Evolutionary conservation across 2,888 invertebrate species (phyloP), one percentile per base, ranked within the genome.

Genomic region (Teinopalpus imperialis): DNA sequence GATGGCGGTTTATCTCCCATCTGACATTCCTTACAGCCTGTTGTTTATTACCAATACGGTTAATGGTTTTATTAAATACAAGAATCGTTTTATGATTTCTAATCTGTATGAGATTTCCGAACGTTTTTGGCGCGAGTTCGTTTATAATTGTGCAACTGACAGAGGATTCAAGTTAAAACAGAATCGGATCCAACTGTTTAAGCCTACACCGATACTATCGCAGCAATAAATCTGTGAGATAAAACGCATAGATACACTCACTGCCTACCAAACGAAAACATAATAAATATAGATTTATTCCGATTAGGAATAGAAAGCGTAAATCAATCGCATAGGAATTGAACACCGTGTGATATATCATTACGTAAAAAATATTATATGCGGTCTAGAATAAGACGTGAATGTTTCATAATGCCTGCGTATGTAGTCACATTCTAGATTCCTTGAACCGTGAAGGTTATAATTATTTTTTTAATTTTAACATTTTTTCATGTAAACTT

Each of bases 171-270:
- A 30, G 14, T 31, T 44, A 18, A 30, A 43, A 44, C 43, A 44
- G 34, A 35, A 14, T 24, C 36, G 45, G 39, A 71, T 70, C 70
- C 66, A 69, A 69, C 67, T 64, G 64, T 71, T 43, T 72, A 74
- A 69, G 69, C 74, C 73, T 70, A 73, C 73, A 68, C 57, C 70
- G 83, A 83, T 83, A 60, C 66, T 80, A 86, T 87, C 86, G 74
- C 64, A 59, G 70, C 71, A 83, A 86, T 86, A 87, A 85, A 85
- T 87, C 76, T 77, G 70, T 63, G 71, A 82, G 82, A 85, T 85
- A 80, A 63, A 67, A 63, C 64, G 65, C 59, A 56, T 61, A 60
- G 59, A 59, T 59, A 62, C 58, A 54, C 57, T 54, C 57, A 52
- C 48, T 60, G 65, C 58, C 55, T 57, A 61, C 59, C 60, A 52